Conservation (phyloP, 1,140 invertebrate genomes). For the Trachymyrmex septentrionalis region DNA sequence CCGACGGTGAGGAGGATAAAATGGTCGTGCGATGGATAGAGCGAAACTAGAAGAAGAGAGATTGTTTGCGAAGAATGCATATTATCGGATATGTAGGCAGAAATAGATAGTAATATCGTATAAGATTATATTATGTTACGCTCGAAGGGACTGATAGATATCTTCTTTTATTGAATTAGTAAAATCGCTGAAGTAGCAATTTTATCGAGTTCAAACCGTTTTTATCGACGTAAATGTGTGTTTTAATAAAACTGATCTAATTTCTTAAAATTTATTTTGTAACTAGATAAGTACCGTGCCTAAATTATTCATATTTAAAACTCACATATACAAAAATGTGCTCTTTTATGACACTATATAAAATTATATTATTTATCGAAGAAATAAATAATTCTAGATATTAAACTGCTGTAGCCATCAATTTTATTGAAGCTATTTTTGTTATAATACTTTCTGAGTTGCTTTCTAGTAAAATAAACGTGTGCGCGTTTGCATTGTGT, state of each 20-base stretch:
- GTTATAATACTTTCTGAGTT: not conserved
- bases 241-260: not conserved
- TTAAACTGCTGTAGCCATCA: not conserved
- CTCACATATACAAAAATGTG: not conserved
- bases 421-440: not conserved
- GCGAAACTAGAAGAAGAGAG: constrained; percentile 50
- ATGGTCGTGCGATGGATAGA: not conserved
- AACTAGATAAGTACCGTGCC: not conserved
- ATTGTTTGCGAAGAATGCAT: constrained; percentile 14
- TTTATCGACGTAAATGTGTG: not conserved
- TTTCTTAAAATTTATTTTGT: not conserved
- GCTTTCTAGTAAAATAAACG: not conserved
- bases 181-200: not conserved
- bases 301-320: not conserved
- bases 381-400: not conserved
- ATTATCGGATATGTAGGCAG: constrained; percentile 16
- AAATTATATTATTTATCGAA: constrained; percentile 3
- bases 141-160: not conserved
- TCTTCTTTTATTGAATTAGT: not conserved
- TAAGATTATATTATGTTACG: constrained; percentile 69
- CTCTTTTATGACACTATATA: not conserved
- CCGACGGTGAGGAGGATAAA: constrained; percentile 7
- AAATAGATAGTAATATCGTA: constrained; percentile 52
- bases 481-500: not conserved
- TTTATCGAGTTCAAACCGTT: not conserved